These are phyloP conservation scores for Herpetotheres cachinnans DNA, from an alignment of 2,113 vertebrate genomes.

Conservation along the genomic window DNA sequence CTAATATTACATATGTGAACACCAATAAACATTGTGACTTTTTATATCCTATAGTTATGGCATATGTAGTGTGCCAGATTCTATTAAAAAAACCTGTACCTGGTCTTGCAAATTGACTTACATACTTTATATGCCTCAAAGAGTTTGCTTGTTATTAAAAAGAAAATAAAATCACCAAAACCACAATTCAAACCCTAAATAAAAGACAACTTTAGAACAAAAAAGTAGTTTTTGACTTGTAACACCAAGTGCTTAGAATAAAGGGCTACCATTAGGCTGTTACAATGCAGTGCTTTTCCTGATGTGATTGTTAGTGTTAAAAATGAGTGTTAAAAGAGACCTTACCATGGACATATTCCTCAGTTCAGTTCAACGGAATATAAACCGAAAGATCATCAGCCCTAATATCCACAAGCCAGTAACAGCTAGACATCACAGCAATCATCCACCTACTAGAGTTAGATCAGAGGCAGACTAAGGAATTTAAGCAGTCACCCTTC, in stretches of 20 bases:
- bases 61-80: slow-evolving; percentile 64
- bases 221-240: slow-evolving; percentile 64
- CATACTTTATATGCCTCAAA: slow-evolving; percentile 53
- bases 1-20: slow-evolving; percentile 61
- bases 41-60: slow-evolving; percentile 62
- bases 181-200: slow-evolving; percentile 66
- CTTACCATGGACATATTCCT: slow-evolving; percentile 53
- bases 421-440: slow-evolving; percentile 5
- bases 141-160: slow-evolving; percentile 43
- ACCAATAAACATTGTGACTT: slow-evolving; percentile 59
- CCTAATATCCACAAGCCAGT: slow-evolving; percentile 18
- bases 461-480: not conserved
- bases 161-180: slow-evolving; percentile 55
- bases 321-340: slow-evolving; percentile 41
- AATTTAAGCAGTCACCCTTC: not conserved
- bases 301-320: slow-evolving; percentile 48
- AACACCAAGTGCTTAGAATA: slow-evolving; percentile 73
- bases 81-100: slow-evolving; percentile 55
- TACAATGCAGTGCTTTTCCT: slow-evolving; percentile 67
- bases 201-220: slow-evolving; percentile 59
- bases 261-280: slow-evolving; percentile 69
- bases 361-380: not conserved
- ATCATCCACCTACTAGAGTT: not conserved
- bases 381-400: slow-evolving; percentile 67
- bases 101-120: slow-evolving; percentile 68